Evolutionary conservation across 53 echinoderm and acorn worm species (phyloP).

Genomic region (Echinometra lucunter): DNA sequence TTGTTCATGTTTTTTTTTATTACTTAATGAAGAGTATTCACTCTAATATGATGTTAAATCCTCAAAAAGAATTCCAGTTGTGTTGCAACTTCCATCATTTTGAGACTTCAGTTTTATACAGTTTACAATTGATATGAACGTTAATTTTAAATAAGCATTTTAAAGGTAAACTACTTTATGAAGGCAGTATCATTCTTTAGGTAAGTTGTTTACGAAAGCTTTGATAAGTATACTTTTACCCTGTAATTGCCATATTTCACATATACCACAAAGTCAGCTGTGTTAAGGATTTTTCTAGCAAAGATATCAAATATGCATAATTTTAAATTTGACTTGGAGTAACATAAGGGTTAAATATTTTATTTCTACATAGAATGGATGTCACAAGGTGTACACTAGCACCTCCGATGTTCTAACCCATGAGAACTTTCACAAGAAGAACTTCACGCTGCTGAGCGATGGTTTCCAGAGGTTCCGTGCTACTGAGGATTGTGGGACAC

Average conservation of each 20-base stretch:
- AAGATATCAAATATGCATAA: too few relatives aligned
- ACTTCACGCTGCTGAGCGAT: conserved; percentile 90
- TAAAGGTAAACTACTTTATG: not conserved
- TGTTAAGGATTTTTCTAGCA: too few relatives aligned
- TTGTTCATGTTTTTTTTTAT: not conserved
- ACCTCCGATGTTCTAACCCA: conserved; percentile 98
- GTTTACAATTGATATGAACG: not conserved
- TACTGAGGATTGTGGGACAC: conserved; percentile 96
- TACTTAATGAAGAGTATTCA: too few relatives aligned
- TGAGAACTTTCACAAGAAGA: conserved; percentile 99
- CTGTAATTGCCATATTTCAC: too few relatives aligned
- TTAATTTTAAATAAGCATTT: not conserved
- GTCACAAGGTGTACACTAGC: conserved; percentile 98
- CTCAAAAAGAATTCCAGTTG: not conserved
- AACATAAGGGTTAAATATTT: not conserved
- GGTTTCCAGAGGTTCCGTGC: conserved; percentile 99
- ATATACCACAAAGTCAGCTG: too few relatives aligned
- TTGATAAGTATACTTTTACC: not conserved
- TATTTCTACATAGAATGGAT: conserved; percentile 75
- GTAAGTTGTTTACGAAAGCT: not conserved
- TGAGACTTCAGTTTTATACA: not conserved
- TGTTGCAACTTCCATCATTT: not conserved
- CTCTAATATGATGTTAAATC: not conserved
- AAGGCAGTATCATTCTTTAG: not conserved
- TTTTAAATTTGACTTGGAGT: not conserved